Percentiles rank a stretch among this genome's conserved stretches.
Conservation (phyloP, 2,888 invertebrate genomes). For the Fissipunctia ypsillon region DNA sequence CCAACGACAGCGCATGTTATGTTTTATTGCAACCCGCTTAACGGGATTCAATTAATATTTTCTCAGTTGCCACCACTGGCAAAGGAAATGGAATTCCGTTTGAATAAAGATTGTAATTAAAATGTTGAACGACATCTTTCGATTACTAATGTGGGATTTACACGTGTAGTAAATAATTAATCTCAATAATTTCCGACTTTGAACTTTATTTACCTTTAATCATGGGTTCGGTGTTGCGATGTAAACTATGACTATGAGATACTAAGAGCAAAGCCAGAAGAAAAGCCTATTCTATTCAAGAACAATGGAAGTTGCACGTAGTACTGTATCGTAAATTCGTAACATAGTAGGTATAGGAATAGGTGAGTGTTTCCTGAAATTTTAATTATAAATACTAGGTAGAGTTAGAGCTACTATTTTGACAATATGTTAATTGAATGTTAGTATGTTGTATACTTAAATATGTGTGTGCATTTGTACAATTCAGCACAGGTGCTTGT, state of each 20-base stretch:
- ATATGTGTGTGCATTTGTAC: background rate
- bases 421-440: background rate
- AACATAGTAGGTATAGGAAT: background rate
- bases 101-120: conserved; percentile 30
- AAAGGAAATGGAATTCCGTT: conserved; percentile 47
- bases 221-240: background rate
- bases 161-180: conserved; percentile 4
- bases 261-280: conserved; percentile 57
- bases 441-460: background rate
- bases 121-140: conserved; percentile 11
- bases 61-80: conserved; percentile 38
- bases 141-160: background rate
- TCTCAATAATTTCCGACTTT: background rate
- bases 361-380: background rate
- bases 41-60: conserved; percentile 63
- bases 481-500: background rate
- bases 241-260: conserved; percentile 8
- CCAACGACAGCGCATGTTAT: conserved; percentile 33
- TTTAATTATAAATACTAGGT: background rate
- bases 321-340: conserved; percentile 7
- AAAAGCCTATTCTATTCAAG: conserved; percentile 56
- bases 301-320: conserved; percentile 64
- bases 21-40: conserved; percentile 58
- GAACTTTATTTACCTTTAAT: background rate
- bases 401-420: background rate